Base-by-base conservation (phyloP, 2,888 invertebrate genomes). In the Parnassius mnemosyne region DNA sequence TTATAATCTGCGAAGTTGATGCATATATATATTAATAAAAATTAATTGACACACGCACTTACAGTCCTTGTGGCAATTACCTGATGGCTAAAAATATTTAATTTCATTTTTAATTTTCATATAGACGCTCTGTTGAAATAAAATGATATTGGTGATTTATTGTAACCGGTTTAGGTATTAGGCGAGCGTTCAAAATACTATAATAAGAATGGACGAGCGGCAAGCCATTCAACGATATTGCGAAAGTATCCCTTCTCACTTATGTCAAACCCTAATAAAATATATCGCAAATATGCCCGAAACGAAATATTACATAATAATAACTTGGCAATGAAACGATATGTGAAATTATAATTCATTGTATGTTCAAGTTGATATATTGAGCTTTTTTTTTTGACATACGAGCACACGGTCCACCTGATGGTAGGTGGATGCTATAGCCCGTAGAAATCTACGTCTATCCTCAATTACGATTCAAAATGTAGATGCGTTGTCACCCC, bases 221-320 rank as follows among this genome's bases (percentile, higher is more conserved):
- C 68, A 63, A 68, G 60, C 69, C 69, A 66, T 70, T 63, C 71
- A 66, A 65, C 71, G 75, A 71, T 74, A 75, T 75, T 75, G 78
- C 77, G 69, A 68, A 73, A 71, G 72, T 75, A 75, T 73, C 76
- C 76, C 71, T 71, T 72, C 74, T 72, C 72, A 66, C 73, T 69
- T 71, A 71, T 75, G 76, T 74, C 77, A 72, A 72, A 75, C 77
- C 77, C 74, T 73, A 73, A 76, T 79, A 79, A 78, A 76, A 74
- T 71, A 72, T 67, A 65, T 63, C 59, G 59, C 58, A 63, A 54
- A 58, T 41, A 58, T 59, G 55, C n/a, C 59, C 55, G 46, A 54
- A 20, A 54, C 54, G 53, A 58, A 63, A 62, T 62, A 57, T 62
- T 57, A 44, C 57, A 46, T 58, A 63, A 50, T n/a, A n/a, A n/a